Evolutionary conservation across 2,797 vertebrate species (phyloP).

Genomic region (Melanitta fusca): DNA sequence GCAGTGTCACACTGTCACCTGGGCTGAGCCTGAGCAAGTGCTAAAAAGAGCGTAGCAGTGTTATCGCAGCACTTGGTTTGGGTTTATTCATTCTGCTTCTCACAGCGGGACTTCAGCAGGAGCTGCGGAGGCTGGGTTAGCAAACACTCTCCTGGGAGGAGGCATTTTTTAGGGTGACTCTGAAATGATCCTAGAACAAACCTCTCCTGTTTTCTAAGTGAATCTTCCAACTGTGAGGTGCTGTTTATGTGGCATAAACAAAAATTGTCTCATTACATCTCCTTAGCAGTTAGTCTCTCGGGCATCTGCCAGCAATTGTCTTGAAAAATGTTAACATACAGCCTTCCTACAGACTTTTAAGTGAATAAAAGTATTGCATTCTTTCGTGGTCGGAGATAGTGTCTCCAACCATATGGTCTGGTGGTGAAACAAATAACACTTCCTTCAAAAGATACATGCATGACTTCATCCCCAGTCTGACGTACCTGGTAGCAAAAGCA

Average conservation of each 20-base stretch:
- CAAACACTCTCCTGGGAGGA: not conserved
- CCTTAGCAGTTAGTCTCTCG: not conserved
- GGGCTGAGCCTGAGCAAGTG: not conserved
- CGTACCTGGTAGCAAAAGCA: not conserved
- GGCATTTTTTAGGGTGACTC: not conserved
- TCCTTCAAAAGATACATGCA: not conserved
- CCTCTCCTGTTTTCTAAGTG: accelerated
- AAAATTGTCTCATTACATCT: not conserved
- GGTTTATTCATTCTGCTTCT: not conserved
- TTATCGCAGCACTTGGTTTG: not conserved
- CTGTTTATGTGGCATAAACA: not conserved
- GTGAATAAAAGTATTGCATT: not conserved
- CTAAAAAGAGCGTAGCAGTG: not conserved
- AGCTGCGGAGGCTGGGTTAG: not conserved
- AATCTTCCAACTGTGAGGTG: not conserved
- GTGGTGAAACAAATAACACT: accelerated
- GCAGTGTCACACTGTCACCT: not conserved
- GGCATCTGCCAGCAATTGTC: not conserved
- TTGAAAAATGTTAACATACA: not conserved
- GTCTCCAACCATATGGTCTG: not conserved
- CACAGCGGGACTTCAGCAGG: not conserved
- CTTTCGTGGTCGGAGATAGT: not conserved
- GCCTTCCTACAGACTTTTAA: not conserved
- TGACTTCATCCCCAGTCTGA: not conserved
- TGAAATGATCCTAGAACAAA: not conserved